Percentiles rank a stretch among this genome's conserved stretches.
phyloP scores from a whole-genome alignment of 2,113 vertebrate genomes.

The Percopsis transmontana region DNA sequence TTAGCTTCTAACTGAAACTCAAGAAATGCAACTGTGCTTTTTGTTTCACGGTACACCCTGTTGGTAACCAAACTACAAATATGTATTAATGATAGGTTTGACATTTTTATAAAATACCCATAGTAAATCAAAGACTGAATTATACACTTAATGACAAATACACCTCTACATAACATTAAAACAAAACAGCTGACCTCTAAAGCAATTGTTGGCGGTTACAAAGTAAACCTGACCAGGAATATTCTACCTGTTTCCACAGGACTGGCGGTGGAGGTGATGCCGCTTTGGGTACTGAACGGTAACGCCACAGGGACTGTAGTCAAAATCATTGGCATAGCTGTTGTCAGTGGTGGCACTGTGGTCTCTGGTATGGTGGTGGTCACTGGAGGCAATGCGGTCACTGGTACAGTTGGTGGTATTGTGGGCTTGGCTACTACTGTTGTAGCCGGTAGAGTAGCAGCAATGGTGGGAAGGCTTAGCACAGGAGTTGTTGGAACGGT shows the following conservation, averaged over 20 bases:
- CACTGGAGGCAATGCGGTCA: constrained; percentile 17
- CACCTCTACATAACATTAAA: background rate
- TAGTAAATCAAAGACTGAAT: background rate
- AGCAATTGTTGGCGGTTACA: constrained; percentile 34
- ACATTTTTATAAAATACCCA: too few species aligned
- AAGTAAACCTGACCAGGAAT: constrained; percentile 66
- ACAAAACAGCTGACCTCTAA: constrained; percentile 40
- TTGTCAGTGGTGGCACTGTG: constrained; percentile 44
- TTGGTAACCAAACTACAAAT: too few species aligned
- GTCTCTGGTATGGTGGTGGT: constrained; percentile 37
- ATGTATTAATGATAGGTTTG: too few species aligned
- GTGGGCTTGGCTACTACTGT: constrained; percentile 23
- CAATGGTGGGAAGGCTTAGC: constrained; percentile 25
- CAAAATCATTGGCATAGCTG: constrained; percentile 46
- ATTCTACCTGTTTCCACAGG: constrained; percentile 79
- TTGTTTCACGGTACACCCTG: background rate
- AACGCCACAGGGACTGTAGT: constrained; percentile 56
- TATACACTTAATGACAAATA: background rate
- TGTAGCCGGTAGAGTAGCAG: constrained; percentile 26
- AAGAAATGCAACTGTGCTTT: background rate
- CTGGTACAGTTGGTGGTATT: constrained; percentile 36
- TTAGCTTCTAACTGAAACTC: background rate
- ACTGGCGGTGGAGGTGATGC: constrained; percentile 70
- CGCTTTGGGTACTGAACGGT: constrained; percentile 76
- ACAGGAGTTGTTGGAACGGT: constrained; percentile 32